These are phyloP conservation scores for Lysandra coridon DNA, from an alignment of 2,888 invertebrate genomes.

Conservation along the genomic window DNA sequence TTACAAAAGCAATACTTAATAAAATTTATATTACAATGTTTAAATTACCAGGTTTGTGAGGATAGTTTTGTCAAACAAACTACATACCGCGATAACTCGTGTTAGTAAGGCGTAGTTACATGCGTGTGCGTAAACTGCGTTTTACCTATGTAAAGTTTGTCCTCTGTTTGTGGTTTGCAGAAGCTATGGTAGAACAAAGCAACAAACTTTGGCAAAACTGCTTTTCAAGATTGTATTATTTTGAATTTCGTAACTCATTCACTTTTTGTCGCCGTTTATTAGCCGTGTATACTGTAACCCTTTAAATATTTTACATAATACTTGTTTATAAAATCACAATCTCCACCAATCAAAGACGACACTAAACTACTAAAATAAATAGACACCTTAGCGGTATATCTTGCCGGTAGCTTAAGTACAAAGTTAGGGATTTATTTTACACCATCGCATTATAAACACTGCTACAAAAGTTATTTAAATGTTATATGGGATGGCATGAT, in stretches of 20 bases:
- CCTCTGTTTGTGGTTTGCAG: no score
- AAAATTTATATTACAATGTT: neutral
- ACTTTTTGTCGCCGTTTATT: neutral
- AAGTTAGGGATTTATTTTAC: constrained; percentile 35
- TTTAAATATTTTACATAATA: neutral
- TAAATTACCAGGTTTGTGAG: neutral
- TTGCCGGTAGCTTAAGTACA: constrained; percentile 55
- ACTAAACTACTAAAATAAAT: neutral
- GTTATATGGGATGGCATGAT: neutral
- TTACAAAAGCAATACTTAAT: neutral
- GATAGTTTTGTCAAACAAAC: no score
- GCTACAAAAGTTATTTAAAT: neutral
- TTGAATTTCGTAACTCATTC: neutral
- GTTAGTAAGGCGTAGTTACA: no score
- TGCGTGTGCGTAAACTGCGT: no score
- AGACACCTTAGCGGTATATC: constrained; percentile 42
- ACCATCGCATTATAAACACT: neutral
- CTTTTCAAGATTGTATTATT: neutral
- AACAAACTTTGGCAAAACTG: neutral
- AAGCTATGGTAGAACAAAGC: neutral
- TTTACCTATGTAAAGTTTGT: no score
- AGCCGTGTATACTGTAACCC: neutral
- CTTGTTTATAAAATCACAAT: neutral
- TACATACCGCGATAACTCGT: no score
- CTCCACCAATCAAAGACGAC: neutral